phyloP scores from a whole-genome alignment of 2,797 vertebrate genomes.

The Neostethus bicornis region DNA sequence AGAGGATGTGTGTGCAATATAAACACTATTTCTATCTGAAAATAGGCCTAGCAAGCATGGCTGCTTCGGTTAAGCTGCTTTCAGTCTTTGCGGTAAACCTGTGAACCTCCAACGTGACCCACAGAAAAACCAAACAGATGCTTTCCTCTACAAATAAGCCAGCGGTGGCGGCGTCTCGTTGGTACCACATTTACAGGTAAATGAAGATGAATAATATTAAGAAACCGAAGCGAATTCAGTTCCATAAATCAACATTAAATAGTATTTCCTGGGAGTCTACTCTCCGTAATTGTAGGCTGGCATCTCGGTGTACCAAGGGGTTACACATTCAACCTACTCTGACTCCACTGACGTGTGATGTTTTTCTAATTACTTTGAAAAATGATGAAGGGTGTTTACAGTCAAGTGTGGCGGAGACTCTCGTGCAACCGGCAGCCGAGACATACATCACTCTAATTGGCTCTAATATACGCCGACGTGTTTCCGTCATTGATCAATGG shows the following conservation, averaged over 20 bases:
- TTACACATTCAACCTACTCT: constrained; percentile 36
- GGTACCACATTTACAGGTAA: constrained; percentile 37
- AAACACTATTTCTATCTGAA: constrained; percentile 35
- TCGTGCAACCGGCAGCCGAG: constrained; percentile 32
- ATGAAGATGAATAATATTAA: constrained; percentile 67
- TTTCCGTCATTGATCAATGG: constrained; percentile 77
- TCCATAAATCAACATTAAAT: constrained; percentile 73
- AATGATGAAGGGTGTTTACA: constrained; percentile 61
- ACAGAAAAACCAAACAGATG: constrained; percentile 29
- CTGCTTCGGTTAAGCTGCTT: constrained; percentile 66
- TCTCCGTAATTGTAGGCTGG: constrained; percentile 20
- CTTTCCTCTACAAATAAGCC: not conserved
- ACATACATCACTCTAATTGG: constrained; percentile 79
- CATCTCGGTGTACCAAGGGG: constrained; percentile 40
- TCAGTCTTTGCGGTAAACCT: constrained; percentile 35
- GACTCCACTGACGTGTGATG: constrained; percentile 52
- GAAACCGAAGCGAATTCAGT: constrained; percentile 46
- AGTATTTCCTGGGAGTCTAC: constrained; percentile 34
- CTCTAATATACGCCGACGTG: constrained; percentile 74
- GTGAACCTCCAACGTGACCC: constrained; percentile 20
- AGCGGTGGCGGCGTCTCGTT: constrained; percentile 5
- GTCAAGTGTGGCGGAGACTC: constrained; percentile 59
- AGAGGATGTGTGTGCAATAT: constrained; percentile 33
- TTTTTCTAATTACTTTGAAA: constrained; percentile 80
- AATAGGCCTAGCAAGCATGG: constrained; percentile 63